Evolutionary conservation across 1,140 invertebrate genomes (phyloP).

Genomic region (Euglossa dilemma): DNA sequence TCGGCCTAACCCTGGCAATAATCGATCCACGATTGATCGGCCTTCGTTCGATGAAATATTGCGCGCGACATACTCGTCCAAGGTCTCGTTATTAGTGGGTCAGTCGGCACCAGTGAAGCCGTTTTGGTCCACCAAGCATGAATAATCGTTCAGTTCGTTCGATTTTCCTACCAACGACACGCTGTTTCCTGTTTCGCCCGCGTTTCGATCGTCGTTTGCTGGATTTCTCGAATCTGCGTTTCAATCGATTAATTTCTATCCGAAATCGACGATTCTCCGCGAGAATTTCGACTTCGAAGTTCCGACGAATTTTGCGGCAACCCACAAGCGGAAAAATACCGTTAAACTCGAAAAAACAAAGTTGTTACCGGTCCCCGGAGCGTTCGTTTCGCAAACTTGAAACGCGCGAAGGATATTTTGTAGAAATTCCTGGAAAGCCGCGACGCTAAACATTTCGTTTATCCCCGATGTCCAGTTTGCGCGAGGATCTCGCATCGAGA

Average conservation of each 20-base stretch:
- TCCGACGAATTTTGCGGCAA: too few species aligned
- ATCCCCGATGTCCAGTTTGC: too few species aligned
- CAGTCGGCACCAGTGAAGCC: slow-evolving; percentile 43
- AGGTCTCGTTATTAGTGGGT: slow-evolving; percentile 65
- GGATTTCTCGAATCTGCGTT: not conserved
- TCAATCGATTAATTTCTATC: too few species aligned
- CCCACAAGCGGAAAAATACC: too few species aligned
- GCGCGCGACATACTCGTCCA: slow-evolving; percentile 57
- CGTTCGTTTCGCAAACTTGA: too few species aligned
- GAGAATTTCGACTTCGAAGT: not conserved
- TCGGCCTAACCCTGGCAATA: slow-evolving; percentile 30
- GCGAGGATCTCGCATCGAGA: too few species aligned
- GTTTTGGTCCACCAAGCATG: slow-evolving; percentile 22
- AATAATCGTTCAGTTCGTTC: slow-evolving; percentile 18
- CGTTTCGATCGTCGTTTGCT: not conserved
- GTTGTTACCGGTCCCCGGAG: too few species aligned
- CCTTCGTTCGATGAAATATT: slow-evolving; percentile 63
- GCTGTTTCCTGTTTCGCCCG: not conserved
- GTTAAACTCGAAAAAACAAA: too few species aligned
- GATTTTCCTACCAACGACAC: not conserved
- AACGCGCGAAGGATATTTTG: too few species aligned
- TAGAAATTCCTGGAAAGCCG: too few species aligned
- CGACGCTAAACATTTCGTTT: too few species aligned
- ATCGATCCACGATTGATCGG: slow-evolving; percentile 63
- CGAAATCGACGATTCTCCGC: too few species aligned